Evolutionary conservation across 2,113 vertebrate genomes (phyloP), one percentile per base, ranked within the genome.

Genomic region (Morone saxatilis): DNA sequence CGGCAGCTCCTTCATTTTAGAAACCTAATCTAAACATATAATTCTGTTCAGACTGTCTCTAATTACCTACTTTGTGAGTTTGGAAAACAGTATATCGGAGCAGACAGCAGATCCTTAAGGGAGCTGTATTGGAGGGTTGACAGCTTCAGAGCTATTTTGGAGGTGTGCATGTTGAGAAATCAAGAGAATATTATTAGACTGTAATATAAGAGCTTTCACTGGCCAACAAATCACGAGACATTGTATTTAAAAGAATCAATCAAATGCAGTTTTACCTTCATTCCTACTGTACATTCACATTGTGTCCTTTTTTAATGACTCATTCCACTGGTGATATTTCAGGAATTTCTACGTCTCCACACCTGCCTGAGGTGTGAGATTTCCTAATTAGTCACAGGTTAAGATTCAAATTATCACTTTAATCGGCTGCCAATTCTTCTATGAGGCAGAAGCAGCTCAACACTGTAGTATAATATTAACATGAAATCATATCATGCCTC

Each of bases 31-130:
- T 73, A 56, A 81, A 68, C 63, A 71, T 47, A n/a, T 31, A 7
- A 45, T 71, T 20, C 47, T 19, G 16, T 50, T 73, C 13, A 73
- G 60, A 36, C 31, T 31, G 53, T 20, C 76, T 65, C 0, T 70
- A 61, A 81, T 73, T 81, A 61, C 36, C 14, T 77, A 50, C 60
- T 86, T 66, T 71, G 50, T 65, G 69, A 81, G 51, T 80, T 54
- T 73, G 41, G 69, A 70, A 74, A 85, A 63, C n/a, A 14, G 61
- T 65, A 7, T 51, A 43, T 80, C 20, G 16, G 17, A 45, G 71
- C 22, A 72, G 86, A 76, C 84, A 76, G 73, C 69, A 72, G 78
- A 68, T 70, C 76, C 68, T 59, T 59, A 57, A 57, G 1, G 43
- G 76, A 63, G 48, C 53, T 9, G 4, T 43, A 50, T 5, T 56